Evolutionary conservation across 1,140 invertebrate species (phyloP), one percentile per base, ranked within the genome.

Genomic region (Mya arenaria): DNA sequence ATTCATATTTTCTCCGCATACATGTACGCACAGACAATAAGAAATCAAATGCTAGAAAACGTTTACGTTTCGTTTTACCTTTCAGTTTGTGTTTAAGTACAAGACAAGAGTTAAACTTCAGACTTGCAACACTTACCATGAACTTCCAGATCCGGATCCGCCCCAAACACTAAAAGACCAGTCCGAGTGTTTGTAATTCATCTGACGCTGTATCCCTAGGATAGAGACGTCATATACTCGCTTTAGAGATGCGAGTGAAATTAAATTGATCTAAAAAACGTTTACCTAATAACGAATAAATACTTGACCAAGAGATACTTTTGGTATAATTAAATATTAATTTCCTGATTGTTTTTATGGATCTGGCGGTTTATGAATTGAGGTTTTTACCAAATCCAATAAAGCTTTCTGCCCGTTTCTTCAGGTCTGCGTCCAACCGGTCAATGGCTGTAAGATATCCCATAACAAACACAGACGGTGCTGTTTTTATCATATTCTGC

Each of bases 91-190:
- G n/a, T 48, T 48, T 13, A 48, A 13, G 44, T 48, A n/a, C 44
- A 13, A 13, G n/a, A 48, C 44, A 48, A 13, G n/a, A 48, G n/a
- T 48, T 13, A 13, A 48, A 13, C 44, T 48, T 48, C n/a, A 48
- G 13, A 13, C 44, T 13, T 13, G 44, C 13, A 62, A 32, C 23
- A 8, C 65, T 39, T 56, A 94, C 98, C 97, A 99, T 28, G 97
- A 97, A 89, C 97, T 98, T 28, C 98, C 96, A 8, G 94, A 92
- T 89, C 98, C 96, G n/a, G 94, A 94, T 82, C 95, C 94, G 41
- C 97, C 97, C 91, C 99, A 99, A 17, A 97, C 96, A 91, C 97
- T 98, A 90, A 99, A 99, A 0, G 97, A 98, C 2, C 97, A 97
- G 92, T 99, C 98, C 6, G 93, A 89, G 72, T 96, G 95, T 78